Evolutionary conservation across 2,888 invertebrate species (phyloP).

Genomic region (Venusia cambrica): DNA sequence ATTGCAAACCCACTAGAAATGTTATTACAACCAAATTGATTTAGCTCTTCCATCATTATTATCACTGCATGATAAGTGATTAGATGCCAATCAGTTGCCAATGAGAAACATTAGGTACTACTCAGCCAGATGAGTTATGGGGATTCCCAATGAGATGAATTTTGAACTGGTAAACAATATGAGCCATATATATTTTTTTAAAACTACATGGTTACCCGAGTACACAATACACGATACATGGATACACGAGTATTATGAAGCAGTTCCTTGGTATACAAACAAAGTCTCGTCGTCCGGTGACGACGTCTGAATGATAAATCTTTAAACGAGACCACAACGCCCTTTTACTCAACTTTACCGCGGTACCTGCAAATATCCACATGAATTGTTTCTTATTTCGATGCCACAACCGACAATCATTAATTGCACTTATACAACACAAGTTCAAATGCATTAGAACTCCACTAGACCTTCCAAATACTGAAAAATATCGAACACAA

Average conservation of each 20-base stretch:
- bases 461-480: slow-evolving; percentile 18
- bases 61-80: too few species aligned
- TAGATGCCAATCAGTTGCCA: too few species aligned
- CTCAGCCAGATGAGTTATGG: too few species aligned
- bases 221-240: not conserved
- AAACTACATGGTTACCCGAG: not conserved
- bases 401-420: not conserved
- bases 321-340: slow-evolving; percentile 61
- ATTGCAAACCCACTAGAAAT: too few species aligned
- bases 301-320: slow-evolving; percentile 57
- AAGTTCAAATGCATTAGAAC: slow-evolving; percentile 5
- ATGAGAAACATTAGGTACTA: too few species aligned
- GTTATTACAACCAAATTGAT: too few species aligned
- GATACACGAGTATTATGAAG: not conserved
- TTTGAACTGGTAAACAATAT: too few species aligned
- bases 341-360: slow-evolving; percentile 48
- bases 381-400: not conserved
- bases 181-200: too few species aligned
- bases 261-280: slow-evolving; percentile 11
- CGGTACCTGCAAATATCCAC: slow-evolving; percentile 6
- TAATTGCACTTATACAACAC: not conserved
- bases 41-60: too few species aligned
- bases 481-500: slow-evolving; percentile 40
- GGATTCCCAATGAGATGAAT: too few species aligned
- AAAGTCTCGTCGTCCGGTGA: slow-evolving; percentile 34